phyloP scores from a whole-genome alignment of 35 echinoderm and acorn worm genomes.

The Holothuria glaberrima region DNA sequence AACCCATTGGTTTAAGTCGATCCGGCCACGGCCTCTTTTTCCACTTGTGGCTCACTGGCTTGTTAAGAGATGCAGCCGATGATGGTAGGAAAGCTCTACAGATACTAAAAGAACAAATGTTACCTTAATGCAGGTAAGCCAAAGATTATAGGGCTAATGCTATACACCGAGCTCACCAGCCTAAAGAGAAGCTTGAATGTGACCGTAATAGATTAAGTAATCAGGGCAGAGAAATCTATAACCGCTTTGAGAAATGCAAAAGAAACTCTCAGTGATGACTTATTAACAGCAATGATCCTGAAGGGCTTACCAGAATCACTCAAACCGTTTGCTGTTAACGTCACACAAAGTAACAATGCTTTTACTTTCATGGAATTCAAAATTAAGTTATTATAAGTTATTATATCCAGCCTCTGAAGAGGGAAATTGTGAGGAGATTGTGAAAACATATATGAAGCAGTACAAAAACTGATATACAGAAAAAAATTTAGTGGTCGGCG shows the following conservation, averaged over 20 bases:
- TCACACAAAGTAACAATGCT: not conserved
- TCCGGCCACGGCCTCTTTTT: too few species aligned
- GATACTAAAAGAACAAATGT: constrained; percentile 31
- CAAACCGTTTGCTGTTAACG: constrained; percentile 19
- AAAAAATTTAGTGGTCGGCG: not conserved
- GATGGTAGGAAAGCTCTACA: constrained; percentile 58
- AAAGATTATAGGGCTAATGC: not conserved
- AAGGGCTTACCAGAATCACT: too few species aligned
- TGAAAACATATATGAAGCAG: too few species aligned
- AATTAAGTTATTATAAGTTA: not conserved
- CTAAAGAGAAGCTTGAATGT: too few species aligned
- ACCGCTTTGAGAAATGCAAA: constrained; percentile 13
- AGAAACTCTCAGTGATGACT: too few species aligned
- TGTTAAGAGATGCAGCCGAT: constrained; percentile 34
- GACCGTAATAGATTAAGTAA: not conserved
- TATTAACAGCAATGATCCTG: too few species aligned
- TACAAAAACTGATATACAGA: too few species aligned
- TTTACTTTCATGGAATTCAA: not conserved
- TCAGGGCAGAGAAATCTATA: constrained; percentile 19
- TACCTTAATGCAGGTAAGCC: constrained; percentile 44
- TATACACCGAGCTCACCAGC: constrained; percentile 39
- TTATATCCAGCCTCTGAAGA: too few species aligned
- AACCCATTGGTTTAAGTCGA: too few species aligned
- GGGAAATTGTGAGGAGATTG: too few species aligned
- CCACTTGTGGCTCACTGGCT: too few species aligned